These are phyloP conservation scores for Mirza zaza DNA, from an alignment of 2,113 vertebrate genomes.

Conservation along the genomic window DNA sequence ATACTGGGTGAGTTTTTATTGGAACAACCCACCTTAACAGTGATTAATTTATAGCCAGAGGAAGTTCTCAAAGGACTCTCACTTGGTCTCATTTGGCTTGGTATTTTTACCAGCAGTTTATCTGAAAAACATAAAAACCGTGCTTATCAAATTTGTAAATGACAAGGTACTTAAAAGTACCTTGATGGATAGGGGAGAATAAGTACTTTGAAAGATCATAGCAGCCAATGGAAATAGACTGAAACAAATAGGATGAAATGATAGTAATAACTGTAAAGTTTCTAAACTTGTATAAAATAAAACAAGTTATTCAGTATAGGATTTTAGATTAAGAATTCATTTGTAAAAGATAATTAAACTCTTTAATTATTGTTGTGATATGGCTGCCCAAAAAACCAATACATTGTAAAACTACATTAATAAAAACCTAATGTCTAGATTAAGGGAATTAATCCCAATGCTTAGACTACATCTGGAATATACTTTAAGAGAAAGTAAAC, in stretches of 20 bases:
- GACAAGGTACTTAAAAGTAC: not conserved
- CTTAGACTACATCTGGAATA: not conserved
- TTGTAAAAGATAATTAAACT: constrained; percentile 12
- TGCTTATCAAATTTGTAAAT: not conserved
- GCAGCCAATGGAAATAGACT: not conserved
- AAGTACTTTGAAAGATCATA: constrained; percentile 33
- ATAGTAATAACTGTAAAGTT: not conserved
- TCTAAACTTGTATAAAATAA: constrained; percentile 40
- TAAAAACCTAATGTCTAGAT: not conserved
- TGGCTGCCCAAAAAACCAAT: not conserved
- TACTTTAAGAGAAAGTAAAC: not conserved
- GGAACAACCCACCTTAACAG: not conserved
- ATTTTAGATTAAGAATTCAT: constrained; percentile 39
- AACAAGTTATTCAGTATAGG: not conserved
- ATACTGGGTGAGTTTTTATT: not conserved
- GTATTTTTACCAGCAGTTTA: constrained; percentile 11
- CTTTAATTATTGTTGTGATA: not conserved
- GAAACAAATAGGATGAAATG: not conserved
- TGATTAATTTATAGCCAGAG: constrained; percentile 2
- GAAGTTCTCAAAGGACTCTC: not conserved
- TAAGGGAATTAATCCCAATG: not conserved
- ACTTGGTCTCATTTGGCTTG: not conserved
- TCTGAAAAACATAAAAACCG: not conserved
- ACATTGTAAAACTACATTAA: not conserved
- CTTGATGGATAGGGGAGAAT: not conserved